These are phyloP conservation scores for Hephaestus fuliginosus DNA, from an alignment of 2,797 vertebrate genomes.

Conservation along the genomic window DNA sequence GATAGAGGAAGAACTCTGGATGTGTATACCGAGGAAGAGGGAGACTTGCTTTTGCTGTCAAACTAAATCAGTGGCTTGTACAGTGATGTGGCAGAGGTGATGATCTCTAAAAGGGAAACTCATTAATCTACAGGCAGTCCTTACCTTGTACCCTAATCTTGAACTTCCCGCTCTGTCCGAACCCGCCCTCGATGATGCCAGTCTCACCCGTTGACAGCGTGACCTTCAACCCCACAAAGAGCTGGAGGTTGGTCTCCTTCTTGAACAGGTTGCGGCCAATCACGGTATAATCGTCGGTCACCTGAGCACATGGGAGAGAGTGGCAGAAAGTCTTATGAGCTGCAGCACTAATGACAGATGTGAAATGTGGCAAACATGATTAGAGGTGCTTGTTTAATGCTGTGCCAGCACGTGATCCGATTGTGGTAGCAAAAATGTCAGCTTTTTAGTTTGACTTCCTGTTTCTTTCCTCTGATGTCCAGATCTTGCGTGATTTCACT, in stretches of 20 bases:
- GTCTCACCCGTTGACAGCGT: constrained; percentile 93
- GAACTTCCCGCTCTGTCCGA: constrained; percentile 99
- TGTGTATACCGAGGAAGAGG: constrained; percentile 19
- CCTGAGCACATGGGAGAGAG: constrained; percentile 79
- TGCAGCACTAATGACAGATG: not conserved
- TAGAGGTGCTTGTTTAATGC: constrained; percentile 1
- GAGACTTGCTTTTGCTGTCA: constrained; percentile 1
- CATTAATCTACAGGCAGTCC: constrained; percentile 47
- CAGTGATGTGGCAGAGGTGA: not conserved
- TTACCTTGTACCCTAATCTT: constrained; percentile 94
- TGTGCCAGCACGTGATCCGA: constrained; percentile 12
- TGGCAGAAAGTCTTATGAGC: constrained; percentile 5
- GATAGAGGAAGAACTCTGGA: constrained; percentile 21
- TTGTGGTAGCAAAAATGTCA: constrained; percentile 15
- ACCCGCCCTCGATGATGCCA: constrained; percentile 94
- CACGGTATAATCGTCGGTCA: constrained; percentile 93
- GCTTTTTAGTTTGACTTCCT: constrained; percentile 9
- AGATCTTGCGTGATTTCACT: constrained; percentile 43
- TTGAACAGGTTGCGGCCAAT: constrained; percentile 97
- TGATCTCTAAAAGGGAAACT: not conserved
- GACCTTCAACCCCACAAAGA: constrained; percentile 96
- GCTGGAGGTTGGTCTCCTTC: constrained; percentile 98
- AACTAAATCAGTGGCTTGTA: constrained; percentile 1
- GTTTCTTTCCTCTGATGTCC: constrained; percentile 28
- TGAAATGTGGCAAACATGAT: not conserved